A percentile compares a stretch with the other conserved stretches of the same genome.
Conservation (phyloP, 35 echinoderm and acorn worm genomes). For the Heliocidaris erythrogramma region DNA sequence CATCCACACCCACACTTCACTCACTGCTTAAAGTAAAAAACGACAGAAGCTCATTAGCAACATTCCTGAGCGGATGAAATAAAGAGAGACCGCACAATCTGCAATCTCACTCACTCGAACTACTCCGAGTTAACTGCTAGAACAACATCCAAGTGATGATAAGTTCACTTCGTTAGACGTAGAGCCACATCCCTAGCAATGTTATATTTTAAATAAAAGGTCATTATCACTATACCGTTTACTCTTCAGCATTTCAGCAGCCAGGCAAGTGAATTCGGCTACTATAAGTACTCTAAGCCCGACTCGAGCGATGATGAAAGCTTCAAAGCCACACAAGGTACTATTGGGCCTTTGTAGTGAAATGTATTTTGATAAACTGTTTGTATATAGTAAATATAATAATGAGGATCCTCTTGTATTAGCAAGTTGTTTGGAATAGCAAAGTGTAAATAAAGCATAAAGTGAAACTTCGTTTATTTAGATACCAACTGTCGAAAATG, state of each 20-base stretch:
- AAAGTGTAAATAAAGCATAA: too few species aligned
- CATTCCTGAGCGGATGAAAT: background rate
- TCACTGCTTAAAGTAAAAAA: background rate
- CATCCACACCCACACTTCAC: background rate
- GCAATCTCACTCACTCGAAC: background rate
- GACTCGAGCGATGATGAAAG: background rate
- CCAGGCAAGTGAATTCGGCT: background rate
- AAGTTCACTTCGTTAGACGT: background rate
- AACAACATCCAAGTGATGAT: conserved; percentile 17
- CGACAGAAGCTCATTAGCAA: background rate
- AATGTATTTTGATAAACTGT: too few species aligned
- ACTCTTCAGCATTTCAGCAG: background rate
- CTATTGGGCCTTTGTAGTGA: too few species aligned
- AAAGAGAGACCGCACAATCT: background rate
- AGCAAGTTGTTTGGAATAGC: too few species aligned
- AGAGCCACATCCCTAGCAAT: background rate
- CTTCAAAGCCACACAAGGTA: background rate
- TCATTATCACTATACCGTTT: background rate
- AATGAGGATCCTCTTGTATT: too few species aligned
- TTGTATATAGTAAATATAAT: too few species aligned
- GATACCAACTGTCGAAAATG: too few species aligned
- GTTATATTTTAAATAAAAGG: background rate
- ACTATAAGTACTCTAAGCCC: background rate
- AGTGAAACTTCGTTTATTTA: too few species aligned
- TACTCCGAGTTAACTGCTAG: conserved; percentile 2